A percentile compares a stretch with the other conserved stretches of the same genome.
Conservation (phyloP, 2,888 invertebrate species). For the Limenitis camilla region DNA sequence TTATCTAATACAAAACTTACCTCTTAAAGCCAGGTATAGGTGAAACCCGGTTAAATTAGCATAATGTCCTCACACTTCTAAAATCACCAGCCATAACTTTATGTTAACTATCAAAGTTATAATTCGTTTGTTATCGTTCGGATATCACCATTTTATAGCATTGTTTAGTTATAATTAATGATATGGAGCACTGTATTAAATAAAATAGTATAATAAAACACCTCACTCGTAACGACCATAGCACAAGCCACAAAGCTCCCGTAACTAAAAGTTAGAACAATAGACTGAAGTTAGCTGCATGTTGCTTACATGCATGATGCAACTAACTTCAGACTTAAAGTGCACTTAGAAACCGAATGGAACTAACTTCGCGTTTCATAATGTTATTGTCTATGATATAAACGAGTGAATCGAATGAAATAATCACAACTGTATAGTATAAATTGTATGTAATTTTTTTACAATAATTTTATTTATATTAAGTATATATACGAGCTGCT, state of each 20-base stretch:
- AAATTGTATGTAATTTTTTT: too few relatives aligned
- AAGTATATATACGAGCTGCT: too few relatives aligned
- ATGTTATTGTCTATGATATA: too few relatives aligned
- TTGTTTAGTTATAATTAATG: conserved; percentile 48
- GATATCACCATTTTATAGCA: conserved; percentile 39
- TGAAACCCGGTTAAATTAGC: conserved; percentile 67
- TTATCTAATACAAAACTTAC: conserved; percentile 49
- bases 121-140: conserved; percentile 31
- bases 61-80: conserved; percentile 61
- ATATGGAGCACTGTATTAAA: conserved; percentile 32
- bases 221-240: too few relatives aligned
- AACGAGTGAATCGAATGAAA: too few relatives aligned
- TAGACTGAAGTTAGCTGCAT: conserved; percentile 18
- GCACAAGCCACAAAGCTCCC: conserved; percentile 27
- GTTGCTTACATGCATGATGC: too few relatives aligned
- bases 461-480: too few relatives aligned
- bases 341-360: too few relatives aligned
- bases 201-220: conserved; percentile 45
- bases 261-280: conserved; percentile 11
- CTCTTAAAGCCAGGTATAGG: conserved; percentile 66
- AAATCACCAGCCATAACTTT: conserved; percentile 54
- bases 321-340: too few relatives aligned
- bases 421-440: too few relatives aligned
- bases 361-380: too few relatives aligned
- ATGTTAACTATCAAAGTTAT: conserved; percentile 34